Percentiles rank a stretch among this genome's conserved stretches.
Evolutionary conservation across 2,797 vertebrate genomes (phyloP).

Genomic region (Hirundo rustica): DNA sequence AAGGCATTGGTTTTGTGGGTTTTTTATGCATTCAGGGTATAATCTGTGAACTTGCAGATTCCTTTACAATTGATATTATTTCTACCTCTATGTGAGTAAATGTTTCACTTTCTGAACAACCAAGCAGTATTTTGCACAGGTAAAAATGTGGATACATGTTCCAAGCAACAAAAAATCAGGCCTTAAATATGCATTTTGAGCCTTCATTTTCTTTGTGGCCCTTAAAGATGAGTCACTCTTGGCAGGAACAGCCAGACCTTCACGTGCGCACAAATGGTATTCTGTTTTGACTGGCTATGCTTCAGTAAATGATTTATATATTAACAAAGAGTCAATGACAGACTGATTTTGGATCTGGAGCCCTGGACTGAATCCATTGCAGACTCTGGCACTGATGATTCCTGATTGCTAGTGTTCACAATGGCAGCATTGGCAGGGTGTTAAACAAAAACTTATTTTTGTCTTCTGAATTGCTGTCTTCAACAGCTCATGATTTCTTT

Average conservation of each 20-base stretch:
- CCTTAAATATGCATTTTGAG: not conserved
- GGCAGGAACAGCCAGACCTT: conserved; percentile 15
- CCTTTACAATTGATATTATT: not conserved
- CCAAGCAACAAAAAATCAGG: not conserved
- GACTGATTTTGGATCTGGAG: conserved; percentile 19
- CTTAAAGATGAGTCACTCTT: conserved; percentile 50
- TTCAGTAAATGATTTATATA: conserved; percentile 62
- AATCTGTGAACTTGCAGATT: not conserved
- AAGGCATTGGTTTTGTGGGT: not conserved
- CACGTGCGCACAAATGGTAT: conserved; percentile 34
- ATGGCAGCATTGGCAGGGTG: not conserved
- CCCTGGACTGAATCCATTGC: conserved; percentile 11
- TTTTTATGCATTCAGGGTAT: not conserved
- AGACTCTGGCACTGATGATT: not conserved
- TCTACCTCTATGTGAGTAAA: not conserved
- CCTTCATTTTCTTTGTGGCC: not conserved
- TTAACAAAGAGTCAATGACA: conserved; percentile 47
- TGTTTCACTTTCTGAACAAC: not conserved
- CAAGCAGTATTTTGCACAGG: not conserved
- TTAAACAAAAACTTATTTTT: conserved; percentile 44
- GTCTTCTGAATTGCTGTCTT: not conserved
- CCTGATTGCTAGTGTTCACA: conserved; percentile 5
- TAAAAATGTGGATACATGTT: not conserved
- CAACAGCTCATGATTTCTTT: not conserved
- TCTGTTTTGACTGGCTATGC: conserved; percentile 58